Conservation (phyloP, 2,113 vertebrate genomes). For the Tupaia tana region DNA sequence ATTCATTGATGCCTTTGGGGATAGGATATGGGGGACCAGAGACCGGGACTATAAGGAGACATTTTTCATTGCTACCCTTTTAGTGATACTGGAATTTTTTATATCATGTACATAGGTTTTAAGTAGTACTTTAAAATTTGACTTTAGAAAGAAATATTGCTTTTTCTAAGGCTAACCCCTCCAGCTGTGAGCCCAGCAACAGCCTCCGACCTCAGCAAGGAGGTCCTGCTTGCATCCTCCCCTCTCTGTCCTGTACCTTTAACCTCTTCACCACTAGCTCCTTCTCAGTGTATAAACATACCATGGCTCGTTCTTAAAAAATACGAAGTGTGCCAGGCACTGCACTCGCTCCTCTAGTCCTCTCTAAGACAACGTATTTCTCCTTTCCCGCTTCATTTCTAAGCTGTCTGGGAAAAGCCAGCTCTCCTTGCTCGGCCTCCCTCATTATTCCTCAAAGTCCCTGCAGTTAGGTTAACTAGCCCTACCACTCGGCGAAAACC, state of each 20-base stretch:
- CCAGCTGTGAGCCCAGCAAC: background rate
- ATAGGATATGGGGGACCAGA: background rate
- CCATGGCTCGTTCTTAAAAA: slow-evolving; percentile 40
- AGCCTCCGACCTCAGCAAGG: background rate
- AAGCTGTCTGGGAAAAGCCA: slow-evolving; percentile 5
- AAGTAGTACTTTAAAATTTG: slow-evolving; percentile 50
- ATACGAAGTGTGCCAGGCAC: background rate
- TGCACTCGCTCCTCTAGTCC: background rate
- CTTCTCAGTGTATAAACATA: slow-evolving; percentile 39
- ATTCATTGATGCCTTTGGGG: background rate
- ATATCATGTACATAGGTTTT: slow-evolving; percentile 25
- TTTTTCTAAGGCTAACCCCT: slow-evolving; percentile 25
- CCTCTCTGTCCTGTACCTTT: background rate
- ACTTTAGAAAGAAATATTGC: slow-evolving; percentile 14
- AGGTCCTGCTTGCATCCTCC: background rate
- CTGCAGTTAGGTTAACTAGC: slow-evolving; percentile 10
- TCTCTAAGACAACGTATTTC: background rate
- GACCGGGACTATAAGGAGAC: background rate
- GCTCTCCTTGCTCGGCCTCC: background rate
- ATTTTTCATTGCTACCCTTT: slow-evolving; percentile 45
- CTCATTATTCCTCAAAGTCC: background rate
- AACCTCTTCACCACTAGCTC: background rate
- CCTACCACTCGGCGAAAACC: slow-evolving; percentile 16
- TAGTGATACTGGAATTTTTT: background rate
- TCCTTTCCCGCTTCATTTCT: background rate